These are phyloP conservation scores for Strigamia transsilvanica DNA, from an alignment of 2,888 invertebrate genomes.

Conservation along the genomic window DNA sequence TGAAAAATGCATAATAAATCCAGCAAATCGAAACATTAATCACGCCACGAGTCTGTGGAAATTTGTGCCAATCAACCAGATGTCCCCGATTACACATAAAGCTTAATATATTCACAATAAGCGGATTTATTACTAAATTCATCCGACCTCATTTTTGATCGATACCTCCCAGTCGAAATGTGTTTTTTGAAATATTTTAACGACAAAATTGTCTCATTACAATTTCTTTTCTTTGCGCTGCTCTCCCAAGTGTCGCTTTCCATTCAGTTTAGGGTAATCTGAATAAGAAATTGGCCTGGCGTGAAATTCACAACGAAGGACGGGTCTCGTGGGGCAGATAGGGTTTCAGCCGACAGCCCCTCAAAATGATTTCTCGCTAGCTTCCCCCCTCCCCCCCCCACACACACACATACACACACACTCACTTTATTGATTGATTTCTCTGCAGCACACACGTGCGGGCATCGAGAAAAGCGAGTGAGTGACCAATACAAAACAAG, in stretches of 20 bases:
- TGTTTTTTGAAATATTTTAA: background rate
- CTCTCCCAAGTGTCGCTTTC: slow-evolving; percentile 9
- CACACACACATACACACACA: background rate
- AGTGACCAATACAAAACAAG: background rate
- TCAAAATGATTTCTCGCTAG: slow-evolving; percentile 20
- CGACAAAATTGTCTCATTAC: slow-evolving; percentile 5
- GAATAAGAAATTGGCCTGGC: slow-evolving; percentile 20
- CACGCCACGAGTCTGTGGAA: too few relatives aligned
- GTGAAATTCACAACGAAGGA: slow-evolving; percentile 14
- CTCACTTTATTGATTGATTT: background rate
- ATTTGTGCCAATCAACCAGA: too few relatives aligned
- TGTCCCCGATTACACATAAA: too few relatives aligned
- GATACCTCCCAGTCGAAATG: background rate
- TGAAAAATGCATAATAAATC: too few relatives aligned
- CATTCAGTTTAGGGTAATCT: slow-evolving; percentile 15
- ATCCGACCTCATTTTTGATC: too few relatives aligned
- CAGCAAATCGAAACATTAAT: too few relatives aligned
- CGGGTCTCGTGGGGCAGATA: slow-evolving; percentile 9
- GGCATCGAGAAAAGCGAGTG: background rate
- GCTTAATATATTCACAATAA: too few relatives aligned
- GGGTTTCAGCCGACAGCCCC: slow-evolving; percentile 10
- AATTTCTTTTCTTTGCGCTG: background rate
- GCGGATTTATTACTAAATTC: too few relatives aligned
- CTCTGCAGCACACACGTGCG: background rate
- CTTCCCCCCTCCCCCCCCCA: too few relatives aligned